A percentile compares a stretch with the other conserved stretches of the same genome.
phyloP scores from a whole-genome alignment of 2,797 vertebrate genomes.

The Gymnoscopelus microlampas region DNA sequence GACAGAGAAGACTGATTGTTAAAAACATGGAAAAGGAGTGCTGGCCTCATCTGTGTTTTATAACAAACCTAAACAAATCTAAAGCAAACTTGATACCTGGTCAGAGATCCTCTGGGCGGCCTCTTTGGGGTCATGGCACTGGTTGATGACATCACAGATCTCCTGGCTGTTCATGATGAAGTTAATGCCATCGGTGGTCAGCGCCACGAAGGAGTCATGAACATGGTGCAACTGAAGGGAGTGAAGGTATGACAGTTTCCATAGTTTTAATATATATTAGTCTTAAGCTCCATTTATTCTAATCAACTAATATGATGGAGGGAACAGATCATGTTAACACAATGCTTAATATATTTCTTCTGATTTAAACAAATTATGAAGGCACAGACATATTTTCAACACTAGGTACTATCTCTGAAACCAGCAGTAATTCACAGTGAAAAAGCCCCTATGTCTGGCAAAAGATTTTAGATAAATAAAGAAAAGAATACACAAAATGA shows the following conservation, averaged over 20 bases:
- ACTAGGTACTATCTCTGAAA: too few species aligned
- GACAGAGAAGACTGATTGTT: neutral
- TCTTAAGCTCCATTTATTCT: neutral
- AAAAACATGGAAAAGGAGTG: neutral
- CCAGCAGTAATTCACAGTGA: too few species aligned
- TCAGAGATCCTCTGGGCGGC: slow-evolving; percentile 93
- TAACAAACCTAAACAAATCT: too few species aligned
- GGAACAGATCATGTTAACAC: too few species aligned
- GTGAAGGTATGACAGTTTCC: neutral
- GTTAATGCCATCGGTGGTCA: slow-evolving; percentile 97
- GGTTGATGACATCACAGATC: slow-evolving; percentile 94
- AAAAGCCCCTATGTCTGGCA: too few species aligned
- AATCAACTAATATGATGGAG: neutral
- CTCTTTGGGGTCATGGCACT: slow-evolving; percentile 93
- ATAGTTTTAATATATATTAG: neutral
- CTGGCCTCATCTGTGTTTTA: too few species aligned
- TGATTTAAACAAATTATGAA: too few species aligned
- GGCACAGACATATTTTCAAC: too few species aligned
- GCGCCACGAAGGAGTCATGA: slow-evolving; percentile 91
- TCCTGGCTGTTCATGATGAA: slow-evolving; percentile 99
- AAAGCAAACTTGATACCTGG: slow-evolving; percentile 81
- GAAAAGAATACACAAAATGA: too few species aligned
- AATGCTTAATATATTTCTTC: too few species aligned
- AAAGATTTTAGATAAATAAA: too few species aligned
- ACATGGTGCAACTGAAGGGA: slow-evolving; percentile 87